Evolutionary conservation across 2,113 vertebrate genomes (phyloP), one percentile per base, ranked within the genome.

Genomic region (Canis aureus): DNA sequence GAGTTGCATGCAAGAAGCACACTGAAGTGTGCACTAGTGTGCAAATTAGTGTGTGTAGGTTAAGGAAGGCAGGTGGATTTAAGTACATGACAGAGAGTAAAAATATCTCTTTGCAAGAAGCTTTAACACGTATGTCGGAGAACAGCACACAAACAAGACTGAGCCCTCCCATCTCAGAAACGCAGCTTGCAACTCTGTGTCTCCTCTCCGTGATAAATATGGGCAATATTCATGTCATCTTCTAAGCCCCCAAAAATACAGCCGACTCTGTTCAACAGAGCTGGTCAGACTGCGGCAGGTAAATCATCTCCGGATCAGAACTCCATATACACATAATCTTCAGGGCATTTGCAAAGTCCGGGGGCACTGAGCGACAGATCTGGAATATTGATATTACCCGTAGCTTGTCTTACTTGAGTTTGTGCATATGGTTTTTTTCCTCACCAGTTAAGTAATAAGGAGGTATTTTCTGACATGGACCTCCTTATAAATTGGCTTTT

Each of bases 181-280:
- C 22, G 57, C 25, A 80, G 74, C 15, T 73, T 84, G 59, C 57
- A 69, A 25, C 49, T 43, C 79, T 73, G n/a, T 35, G 43, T 84
- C 84, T 90, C 59, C 53, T 91, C 73, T 81, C 76, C 17, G n/a
- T 74, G 84, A 97, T 97, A 90, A 93, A 97, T 94, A 95, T 16
- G 88, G 60, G 90, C 51, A 81, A 84, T 94, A 94, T 94, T 94
- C 81, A 84, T 81, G 94, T 90, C 90, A 94, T 92, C 78, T 91
- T 84, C 71, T 17, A 87, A 83, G 66, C 11, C 35, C 82, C 66
- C 82, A 1, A 57, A 95, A 91, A 95, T 92, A 94, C 57, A 95
- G 84, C 88, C 64, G n/a, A 69, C 59, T 74, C 91, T 94, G 82
- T 92, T 91, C 93, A 29, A 57, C 94, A 96, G 90, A 92, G 84